Conservation (phyloP, 2,797 vertebrate species). For the Sciurus vulgaris region DNA sequence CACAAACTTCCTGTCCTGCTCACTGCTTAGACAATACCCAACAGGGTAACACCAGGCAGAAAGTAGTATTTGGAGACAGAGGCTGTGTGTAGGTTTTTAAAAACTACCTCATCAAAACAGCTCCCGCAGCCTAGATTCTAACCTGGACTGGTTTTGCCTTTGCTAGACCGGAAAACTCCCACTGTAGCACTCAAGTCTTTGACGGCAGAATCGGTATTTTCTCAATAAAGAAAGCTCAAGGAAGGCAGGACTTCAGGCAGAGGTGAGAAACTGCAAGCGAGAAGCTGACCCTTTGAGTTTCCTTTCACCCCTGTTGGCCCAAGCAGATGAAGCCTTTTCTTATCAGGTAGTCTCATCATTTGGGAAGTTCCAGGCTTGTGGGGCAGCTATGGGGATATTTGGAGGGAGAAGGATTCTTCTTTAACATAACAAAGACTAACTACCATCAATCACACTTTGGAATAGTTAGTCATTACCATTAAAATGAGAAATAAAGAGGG, state of each 20-base stretch:
- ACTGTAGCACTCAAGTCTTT: neutral
- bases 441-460: neutral
- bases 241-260: neutral
- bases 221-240: neutral
- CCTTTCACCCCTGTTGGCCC: neutral
- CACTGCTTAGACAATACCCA: neutral
- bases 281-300: neutral
- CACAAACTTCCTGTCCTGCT: neutral
- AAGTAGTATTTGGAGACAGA: neutral
- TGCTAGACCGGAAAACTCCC: neutral
- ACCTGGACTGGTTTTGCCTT: neutral
- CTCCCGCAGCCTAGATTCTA: neutral
- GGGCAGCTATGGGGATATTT: neutral
- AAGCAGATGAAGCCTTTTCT: neutral
- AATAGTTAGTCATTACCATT: neutral
- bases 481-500: conserved; percentile 27
- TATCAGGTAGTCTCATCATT: neutral
- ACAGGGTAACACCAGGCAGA: neutral
- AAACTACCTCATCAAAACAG: neutral
- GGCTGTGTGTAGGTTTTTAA: neutral
- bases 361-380: neutral
- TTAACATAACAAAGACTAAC: neutral
- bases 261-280: neutral
- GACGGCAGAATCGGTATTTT: neutral
- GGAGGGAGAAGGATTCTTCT: neutral